Evolutionary conservation across 2,113 vertebrate species (phyloP), one percentile per base, ranked within the genome.

Genomic region (Asarcornis scutulata): DNA sequence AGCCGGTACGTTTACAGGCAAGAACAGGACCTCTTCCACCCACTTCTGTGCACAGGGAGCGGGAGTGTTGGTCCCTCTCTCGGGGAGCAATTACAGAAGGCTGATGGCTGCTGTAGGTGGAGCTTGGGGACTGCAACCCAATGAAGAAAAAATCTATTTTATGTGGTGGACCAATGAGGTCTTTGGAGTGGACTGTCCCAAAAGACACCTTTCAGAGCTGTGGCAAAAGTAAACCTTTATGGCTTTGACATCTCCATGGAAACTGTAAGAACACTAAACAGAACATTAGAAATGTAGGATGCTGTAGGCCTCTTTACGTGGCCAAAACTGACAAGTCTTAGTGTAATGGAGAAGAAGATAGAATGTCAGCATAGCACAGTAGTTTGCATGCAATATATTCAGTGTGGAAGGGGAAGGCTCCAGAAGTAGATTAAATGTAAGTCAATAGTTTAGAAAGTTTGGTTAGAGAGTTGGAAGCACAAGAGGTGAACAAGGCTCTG

Each of bases 11-110:
- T 64, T 86, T 38, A 50, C 3, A 21, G 85, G 44, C 60, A 71
- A 75, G 56, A 84, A 10, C 2, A 21, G n/a, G 53, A 86, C 62
- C 36, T 78, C 56, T 92, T 83, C 53, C 3, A 4, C 63, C 53
- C 3, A 4, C 60, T 89, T 59, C n/a, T 71, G 16, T 67, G 53
- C 27, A 8, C 11, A n/a, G n/a, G 34, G 12, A 64, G 21, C 2
- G 1, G 6, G 38, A 91, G 23, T 1, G 1, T 0, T 0, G 1
- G 73, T 62, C 1, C 0, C 40, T 73, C 94, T 95, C 67, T 63
- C 22, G 62, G 94, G 81, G 78, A 97, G 64, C 91, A 97, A 86
- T 96, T 96, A 95, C 0, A 2, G 36, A 46, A 55, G 36, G 17
- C 64, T 82, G 69, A 83, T 90, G 34, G 89, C 26, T 91, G 69